phyloP scores from a whole-genome alignment of 1,140 invertebrate genomes.

The Oscheius sp. region DNA sequence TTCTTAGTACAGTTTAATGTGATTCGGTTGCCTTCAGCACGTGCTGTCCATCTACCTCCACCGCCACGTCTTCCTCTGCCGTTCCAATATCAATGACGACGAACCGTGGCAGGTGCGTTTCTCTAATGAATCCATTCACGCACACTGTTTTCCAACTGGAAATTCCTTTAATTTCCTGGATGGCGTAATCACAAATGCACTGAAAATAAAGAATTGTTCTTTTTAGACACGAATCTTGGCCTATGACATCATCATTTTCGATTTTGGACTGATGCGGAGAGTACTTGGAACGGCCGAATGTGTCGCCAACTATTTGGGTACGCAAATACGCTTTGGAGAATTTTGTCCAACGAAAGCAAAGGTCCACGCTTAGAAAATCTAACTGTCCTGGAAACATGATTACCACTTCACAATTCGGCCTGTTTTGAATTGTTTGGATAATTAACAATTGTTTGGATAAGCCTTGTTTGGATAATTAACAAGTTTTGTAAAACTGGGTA shows the following conservation, averaged over 20 bases:
- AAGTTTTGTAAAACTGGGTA: too few relatives aligned
- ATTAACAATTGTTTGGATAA: too few relatives aligned
- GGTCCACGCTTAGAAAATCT: too few relatives aligned
- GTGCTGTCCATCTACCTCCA: constrained; percentile 47
- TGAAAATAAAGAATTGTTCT: neutral
- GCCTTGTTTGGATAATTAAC: too few relatives aligned
- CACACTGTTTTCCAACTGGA: too few relatives aligned
- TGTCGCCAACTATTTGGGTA: constrained; percentile 52
- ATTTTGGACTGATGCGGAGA: constrained; percentile 55
- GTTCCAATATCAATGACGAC: constrained; percentile 38
- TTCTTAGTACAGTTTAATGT: neutral
- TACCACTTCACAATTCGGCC: too few relatives aligned
- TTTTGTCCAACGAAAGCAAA: neutral
- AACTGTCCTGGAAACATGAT: too few relatives aligned
- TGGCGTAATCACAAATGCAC: too few relatives aligned
- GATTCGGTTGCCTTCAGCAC: constrained; percentile 41
- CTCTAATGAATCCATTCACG: neutral
- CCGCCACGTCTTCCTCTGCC: constrained; percentile 49
- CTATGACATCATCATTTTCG: constrained; percentile 57
- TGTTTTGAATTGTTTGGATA: too few relatives aligned
- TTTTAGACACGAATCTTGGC: constrained; percentile 46
- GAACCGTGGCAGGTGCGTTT: constrained; percentile 15
- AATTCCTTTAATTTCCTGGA: too few relatives aligned
- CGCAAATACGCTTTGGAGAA: neutral
- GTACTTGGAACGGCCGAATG: constrained; percentile 55